Conservation (phyloP, 2,888 invertebrate genomes). For the Himalopsyche kuldschensis region DNA sequence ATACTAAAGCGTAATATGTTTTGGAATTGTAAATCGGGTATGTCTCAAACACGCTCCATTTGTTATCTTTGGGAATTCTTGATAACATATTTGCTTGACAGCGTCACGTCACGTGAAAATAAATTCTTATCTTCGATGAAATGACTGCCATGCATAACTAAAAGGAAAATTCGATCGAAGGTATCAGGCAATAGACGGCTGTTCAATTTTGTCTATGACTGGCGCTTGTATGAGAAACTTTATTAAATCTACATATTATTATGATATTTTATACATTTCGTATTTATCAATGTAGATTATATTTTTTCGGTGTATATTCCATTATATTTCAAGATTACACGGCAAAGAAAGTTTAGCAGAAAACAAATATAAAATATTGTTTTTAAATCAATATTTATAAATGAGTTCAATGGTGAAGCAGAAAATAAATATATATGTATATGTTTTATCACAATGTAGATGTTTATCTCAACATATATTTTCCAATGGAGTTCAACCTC, state of each 20-base stretch:
- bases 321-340: no score
- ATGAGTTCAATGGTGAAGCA: no score
- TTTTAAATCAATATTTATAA: no score
- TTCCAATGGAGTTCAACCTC: no score
- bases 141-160: not conserved
- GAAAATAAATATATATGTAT: no score
- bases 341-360: no score
- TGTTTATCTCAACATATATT: no score
- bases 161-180: not conserved
- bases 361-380: no score
- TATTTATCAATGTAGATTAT: no score
- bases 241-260: not conserved
- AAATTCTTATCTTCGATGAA: not conserved
- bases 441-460: no score
- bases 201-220: not conserved
- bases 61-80: not conserved
- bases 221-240: not conserved
- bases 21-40: not conserved
- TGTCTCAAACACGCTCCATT: not conserved
- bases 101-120: not conserved
- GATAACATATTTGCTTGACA: not conserved
- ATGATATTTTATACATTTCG: not conserved
- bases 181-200: not conserved
- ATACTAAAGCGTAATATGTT: no score
- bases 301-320: no score